These are phyloP conservation scores for Notodonta ziczac DNA, from an alignment of 2,888 invertebrate genomes.

Conservation along the genomic window DNA sequence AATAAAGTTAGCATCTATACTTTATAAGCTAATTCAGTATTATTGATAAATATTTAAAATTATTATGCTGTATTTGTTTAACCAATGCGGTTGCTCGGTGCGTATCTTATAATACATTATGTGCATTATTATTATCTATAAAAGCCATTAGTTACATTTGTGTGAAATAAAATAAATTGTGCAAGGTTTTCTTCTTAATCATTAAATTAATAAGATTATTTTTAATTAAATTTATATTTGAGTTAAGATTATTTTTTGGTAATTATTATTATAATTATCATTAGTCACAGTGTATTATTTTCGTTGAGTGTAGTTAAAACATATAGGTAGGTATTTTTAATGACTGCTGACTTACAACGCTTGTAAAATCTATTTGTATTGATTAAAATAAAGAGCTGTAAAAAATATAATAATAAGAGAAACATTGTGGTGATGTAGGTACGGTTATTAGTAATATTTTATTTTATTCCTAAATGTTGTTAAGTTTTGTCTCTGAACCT, in stretches of 20 bases:
- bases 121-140: no score
- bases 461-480: neutral
- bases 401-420: slow-evolving; percentile 4
- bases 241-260: neutral
- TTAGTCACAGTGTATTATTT: slow-evolving; percentile 24
- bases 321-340: neutral
- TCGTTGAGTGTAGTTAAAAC: slow-evolving; percentile 9
- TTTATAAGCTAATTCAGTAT: no score
- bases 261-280: slow-evolving; percentile 10
- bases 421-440: neutral
- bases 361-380: slow-evolving; percentile 13
- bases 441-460: neutral
- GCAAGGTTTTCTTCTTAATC: no score
- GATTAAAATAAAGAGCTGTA: slow-evolving; percentile 31
- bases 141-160: neutral
- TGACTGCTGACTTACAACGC: slow-evolving; percentile 41
- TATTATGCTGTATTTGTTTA: no score
- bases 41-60: no score
- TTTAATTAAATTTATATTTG: neutral
- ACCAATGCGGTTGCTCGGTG: no score
- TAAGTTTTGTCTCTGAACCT: no score
- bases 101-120: no score
- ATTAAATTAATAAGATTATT: neutral
- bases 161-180: neutral
- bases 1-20: neutral